These are phyloP conservation scores for Zaprionus africanus DNA, from an alignment of 1,140 invertebrate species.

Conservation along the genomic window DNA sequence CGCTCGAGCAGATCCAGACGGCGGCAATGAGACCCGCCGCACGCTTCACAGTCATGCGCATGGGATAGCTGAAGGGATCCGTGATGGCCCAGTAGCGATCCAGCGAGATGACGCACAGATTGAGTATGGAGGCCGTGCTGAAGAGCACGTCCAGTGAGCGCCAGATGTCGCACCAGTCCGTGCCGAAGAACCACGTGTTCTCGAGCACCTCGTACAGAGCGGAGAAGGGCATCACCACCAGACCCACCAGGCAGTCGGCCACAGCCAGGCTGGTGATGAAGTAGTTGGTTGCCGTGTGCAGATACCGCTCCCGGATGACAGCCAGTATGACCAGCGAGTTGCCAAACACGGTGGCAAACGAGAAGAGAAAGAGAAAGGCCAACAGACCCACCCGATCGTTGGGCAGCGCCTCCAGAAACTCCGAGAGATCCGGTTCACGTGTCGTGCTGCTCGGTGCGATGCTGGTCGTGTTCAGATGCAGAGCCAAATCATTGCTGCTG, in stretches of 20 bases:
- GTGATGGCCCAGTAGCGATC: constrained; percentile 99
- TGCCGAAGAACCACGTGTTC: constrained; percentile 93
- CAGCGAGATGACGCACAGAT: constrained; percentile 98
- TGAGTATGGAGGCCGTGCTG: constrained; percentile 97
- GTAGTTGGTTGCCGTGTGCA: constrained; percentile 98
- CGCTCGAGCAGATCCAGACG: constrained; percentile 96
- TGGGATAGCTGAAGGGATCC: constrained; percentile 98
- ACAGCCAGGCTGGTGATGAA: constrained; percentile 98
- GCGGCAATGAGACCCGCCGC: constrained; percentile 93
- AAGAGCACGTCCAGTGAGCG: constrained; percentile 98
- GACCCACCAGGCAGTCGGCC: constrained; percentile 97
- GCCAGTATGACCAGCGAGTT: constrained; percentile 98
- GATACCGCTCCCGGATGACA: constrained; percentile 94
- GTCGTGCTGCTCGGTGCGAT: constrained; percentile 52
- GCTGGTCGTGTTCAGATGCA: constrained; percentile 34
- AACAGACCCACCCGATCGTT: constrained; percentile 92
- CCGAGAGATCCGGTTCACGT: constrained; percentile 71
- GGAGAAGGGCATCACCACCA: constrained; percentile 98
- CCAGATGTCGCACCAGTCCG: constrained; percentile 98
- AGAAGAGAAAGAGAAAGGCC: constrained; percentile 94
- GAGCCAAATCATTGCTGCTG: constrained; percentile 28
- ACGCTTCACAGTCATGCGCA: constrained; percentile 93
- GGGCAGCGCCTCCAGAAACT: constrained; percentile 85
- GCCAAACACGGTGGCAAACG: constrained; percentile 97
- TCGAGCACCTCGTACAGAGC: constrained; percentile 94